Percentiles rank a stretch among this genome's conserved stretches.
These are phyloP conservation scores for Eupelmus urozonus DNA, from an alignment of 2,888 invertebrate species.

Conservation along the genomic window DNA sequence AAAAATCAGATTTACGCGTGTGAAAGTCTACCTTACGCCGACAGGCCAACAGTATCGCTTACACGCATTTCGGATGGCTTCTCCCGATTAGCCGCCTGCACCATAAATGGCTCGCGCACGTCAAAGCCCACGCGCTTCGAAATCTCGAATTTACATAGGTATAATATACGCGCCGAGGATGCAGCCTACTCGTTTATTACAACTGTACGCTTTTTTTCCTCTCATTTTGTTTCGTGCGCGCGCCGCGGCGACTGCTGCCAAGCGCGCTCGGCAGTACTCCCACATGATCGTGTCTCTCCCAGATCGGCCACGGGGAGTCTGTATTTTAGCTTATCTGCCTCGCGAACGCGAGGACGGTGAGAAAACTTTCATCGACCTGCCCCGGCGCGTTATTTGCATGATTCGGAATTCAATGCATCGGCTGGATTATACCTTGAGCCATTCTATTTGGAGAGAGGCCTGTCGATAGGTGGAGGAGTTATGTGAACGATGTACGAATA, in stretches of 20 bases:
- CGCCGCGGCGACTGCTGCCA: too few relatives aligned
- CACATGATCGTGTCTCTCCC: slow-evolving; percentile 14
- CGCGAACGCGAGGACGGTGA: slow-evolving; percentile 3
- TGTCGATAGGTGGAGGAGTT: neutral
- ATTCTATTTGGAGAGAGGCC: too few relatives aligned
- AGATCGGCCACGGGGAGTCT: neutral
- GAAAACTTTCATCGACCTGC: slow-evolving; percentile 10
- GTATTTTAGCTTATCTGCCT: neutral
- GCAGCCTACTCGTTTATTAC: slow-evolving; percentile 44
- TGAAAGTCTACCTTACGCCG: neutral
- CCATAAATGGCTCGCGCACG: slow-evolving; percentile 47
- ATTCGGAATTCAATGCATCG: neutral
- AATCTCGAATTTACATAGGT: slow-evolving; percentile 38
- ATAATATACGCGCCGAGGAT: slow-evolving; percentile 5
- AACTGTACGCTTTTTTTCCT: neutral
- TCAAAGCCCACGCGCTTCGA: slow-evolving; percentile 38
- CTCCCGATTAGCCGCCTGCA: neutral
- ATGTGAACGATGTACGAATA: too few relatives aligned
- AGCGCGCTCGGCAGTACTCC: neutral
- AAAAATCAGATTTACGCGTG: slow-evolving; percentile 16
- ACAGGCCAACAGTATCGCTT: neutral
- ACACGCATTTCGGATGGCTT: neutral
- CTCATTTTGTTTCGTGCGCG: neutral
- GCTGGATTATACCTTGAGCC: neutral
- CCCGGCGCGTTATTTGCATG: neutral